phyloP scores from a whole-genome alignment of 2,113 vertebrate species.

The human region DNA sequence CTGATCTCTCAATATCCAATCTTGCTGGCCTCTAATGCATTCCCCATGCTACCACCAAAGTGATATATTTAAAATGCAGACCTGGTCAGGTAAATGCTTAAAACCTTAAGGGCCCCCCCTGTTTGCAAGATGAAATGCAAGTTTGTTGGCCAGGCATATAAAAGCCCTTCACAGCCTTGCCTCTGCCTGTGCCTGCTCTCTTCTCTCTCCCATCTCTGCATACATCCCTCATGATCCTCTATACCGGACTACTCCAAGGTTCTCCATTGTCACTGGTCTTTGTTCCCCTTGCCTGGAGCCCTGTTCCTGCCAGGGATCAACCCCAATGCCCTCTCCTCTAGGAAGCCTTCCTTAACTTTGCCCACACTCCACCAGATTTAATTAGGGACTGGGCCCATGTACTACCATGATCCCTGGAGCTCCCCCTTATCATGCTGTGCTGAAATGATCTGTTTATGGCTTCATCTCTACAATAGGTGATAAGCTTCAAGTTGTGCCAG shows the following conservation, averaged over 20 bases:
- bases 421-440: background rate
- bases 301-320: background rate
- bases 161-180: background rate
- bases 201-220: background rate
- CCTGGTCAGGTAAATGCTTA: background rate
- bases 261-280: background rate
- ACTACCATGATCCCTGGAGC: background rate
- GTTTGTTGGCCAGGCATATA: background rate
- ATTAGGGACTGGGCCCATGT: background rate
- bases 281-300: background rate
- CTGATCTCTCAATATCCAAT: background rate
- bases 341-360: background rate
- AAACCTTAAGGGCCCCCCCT: background rate
- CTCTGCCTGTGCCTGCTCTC: background rate
- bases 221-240: no score
- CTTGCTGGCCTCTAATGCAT: background rate
- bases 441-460: background rate
- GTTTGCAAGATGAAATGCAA: background rate
- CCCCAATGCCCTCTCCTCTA: background rate
- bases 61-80: background rate
- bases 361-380: no score
- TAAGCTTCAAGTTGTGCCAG: background rate
- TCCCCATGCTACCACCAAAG: accelerated
- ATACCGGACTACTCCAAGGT: no score
- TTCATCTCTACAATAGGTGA: background rate